Base-by-base conservation (phyloP, 2,113 vertebrate species). In the Helogale parvula region DNA sequence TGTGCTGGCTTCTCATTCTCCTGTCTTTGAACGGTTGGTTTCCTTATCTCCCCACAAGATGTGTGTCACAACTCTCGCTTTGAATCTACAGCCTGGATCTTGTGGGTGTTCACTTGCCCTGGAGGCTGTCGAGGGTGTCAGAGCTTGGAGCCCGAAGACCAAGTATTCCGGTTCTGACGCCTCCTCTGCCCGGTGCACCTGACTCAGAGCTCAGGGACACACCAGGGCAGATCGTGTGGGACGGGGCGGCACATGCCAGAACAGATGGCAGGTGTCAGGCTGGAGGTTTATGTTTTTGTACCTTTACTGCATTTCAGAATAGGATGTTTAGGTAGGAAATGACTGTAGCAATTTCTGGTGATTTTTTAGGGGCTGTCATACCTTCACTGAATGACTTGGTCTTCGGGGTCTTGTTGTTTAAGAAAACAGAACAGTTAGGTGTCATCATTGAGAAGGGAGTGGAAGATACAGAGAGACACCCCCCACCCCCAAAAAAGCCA, bases 401-500 rank as follows among this genome's bases (percentile, higher is more conserved):
- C 88, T 90, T 71, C n/a, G 65, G 19, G 35, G 63, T 92, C 14
- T 79, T 33, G 29, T 79, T 31, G 31, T 72, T 93, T 86, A 38
- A 47, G 68, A 76, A 92, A 86, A 54, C 35, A 57, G 35, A 92
- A 92, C 9, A 50, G 47, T 45, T 38, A 41, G 50, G 23, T 92
- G 52, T 23, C 35, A 31, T 93, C 87, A 76, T 7, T 69, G 74
- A 95, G 84, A 57, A 69, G 13, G 45, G 41, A 57, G 3, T 69
- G 13, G 17, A 31, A 76, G n/a, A 63, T 90, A 14, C 7, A 21
- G 33, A 84, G 68, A 50, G 31, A 29, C 10, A 21, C 41, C 21
- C 25, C n/a, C 14, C 7, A n/a, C 1, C 0, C 17, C 12, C 25
- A 0, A 38, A 52, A 77, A 82, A 80, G 15, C 19, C n/a, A 35